Conservation (phyloP, 2,888 invertebrate species). For the Congeria kusceri region DNA sequence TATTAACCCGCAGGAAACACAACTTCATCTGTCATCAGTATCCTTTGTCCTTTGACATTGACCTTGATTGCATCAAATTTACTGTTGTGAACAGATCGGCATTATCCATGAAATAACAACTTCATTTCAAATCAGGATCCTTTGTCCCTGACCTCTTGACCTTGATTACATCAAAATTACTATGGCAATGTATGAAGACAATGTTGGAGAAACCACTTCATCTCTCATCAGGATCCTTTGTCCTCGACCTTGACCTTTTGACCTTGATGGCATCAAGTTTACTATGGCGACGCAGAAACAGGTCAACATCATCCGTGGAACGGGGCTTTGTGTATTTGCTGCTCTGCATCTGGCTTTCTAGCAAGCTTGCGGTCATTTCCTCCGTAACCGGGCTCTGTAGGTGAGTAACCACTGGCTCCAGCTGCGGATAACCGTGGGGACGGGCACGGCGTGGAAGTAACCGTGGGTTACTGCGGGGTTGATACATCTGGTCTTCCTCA, state of each 20-base stretch:
- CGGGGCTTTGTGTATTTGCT: constrained; percentile 51
- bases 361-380: constrained; percentile 51
- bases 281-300: constrained; percentile 57
- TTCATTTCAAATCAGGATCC: background rate
- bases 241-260: constrained; percentile 8
- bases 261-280: constrained; percentile 41
- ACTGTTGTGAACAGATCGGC: too few relatives aligned
- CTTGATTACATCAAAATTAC: background rate
- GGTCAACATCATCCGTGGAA: constrained; percentile 64
- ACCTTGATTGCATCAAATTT: too few relatives aligned
- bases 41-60: too few relatives aligned
- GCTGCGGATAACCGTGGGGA: constrained; percentile 57
- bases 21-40: too few relatives aligned
- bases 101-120: too few relatives aligned
- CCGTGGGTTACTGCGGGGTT: constrained; percentile 52
- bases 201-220: background rate
- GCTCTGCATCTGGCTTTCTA: constrained; percentile 38
- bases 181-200: background rate
- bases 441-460: constrained; percentile 57
- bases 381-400: constrained; percentile 40
- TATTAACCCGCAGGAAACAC: too few relatives aligned
- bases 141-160: background rate
- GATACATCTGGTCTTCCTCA: constrained; percentile 61
- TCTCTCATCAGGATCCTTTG: constrained; percentile 6
- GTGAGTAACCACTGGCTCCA: constrained; percentile 50